Percentiles rank a stretch among this genome's conserved stretches.
Evolutionary conservation across 2,113 vertebrate genomes (phyloP).

Genomic region (Cyprinodon variegatus): DNA sequence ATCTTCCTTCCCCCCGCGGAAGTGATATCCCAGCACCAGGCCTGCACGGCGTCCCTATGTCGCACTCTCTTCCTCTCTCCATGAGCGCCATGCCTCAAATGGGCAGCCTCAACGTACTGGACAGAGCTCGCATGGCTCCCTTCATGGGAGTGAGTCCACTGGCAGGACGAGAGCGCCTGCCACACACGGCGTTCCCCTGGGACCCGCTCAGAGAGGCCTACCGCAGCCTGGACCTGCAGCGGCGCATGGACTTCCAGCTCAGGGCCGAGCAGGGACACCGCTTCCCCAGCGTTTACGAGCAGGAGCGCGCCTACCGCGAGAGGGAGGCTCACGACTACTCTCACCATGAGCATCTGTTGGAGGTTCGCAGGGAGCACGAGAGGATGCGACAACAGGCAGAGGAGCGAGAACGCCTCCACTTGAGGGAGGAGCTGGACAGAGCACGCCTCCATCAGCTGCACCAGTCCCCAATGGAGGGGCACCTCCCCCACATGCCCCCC

Average conservation of each 20-base stretch:
- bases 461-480: constrained; percentile 90
- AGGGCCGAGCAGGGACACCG: constrained; percentile 85
- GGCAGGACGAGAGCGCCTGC: constrained; percentile 85
- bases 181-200: constrained; percentile 88
- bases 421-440: constrained; percentile 92
- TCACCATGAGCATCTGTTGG: constrained; percentile 89
- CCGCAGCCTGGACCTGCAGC: constrained; percentile 90
- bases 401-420: constrained; percentile 85
- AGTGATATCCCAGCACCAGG: constrained; percentile 79
- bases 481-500: constrained; percentile 86
- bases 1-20: constrained; percentile 72
- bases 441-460: constrained; percentile 90
- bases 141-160: constrained; percentile 91
- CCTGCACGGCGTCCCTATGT: constrained; percentile 87
- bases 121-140: constrained; percentile 89
- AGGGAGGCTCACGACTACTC: constrained; percentile 91
- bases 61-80: constrained; percentile 87
- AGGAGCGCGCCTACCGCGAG: constrained; percentile 88
- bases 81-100: constrained; percentile 89
- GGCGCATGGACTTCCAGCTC: constrained; percentile 90
- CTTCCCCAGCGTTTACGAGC: constrained; percentile 85
- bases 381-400: constrained; percentile 88
- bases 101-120: constrained; percentile 88
- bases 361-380: constrained; percentile 90
- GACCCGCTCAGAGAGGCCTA: constrained; percentile 90